These are phyloP conservation scores for Melanostigma gelatinosum DNA, from an alignment of 2,113 vertebrate species.

Conservation along the genomic window DNA sequence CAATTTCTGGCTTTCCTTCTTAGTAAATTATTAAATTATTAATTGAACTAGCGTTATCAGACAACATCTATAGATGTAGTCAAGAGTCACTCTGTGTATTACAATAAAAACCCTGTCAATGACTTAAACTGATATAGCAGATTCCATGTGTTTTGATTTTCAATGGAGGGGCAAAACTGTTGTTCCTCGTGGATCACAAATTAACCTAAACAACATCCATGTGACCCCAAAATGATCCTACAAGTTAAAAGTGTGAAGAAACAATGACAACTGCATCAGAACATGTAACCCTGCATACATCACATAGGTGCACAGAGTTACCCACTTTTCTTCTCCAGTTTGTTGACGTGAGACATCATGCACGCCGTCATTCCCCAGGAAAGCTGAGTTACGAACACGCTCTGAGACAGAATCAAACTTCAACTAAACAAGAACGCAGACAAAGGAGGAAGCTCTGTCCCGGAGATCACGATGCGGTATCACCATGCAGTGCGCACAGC, in stretches of 20 bases:
- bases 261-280: background rate
- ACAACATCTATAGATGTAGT: background rate
- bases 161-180: background rate
- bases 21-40: background rate
- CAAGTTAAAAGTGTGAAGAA: background rate
- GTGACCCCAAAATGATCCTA: constrained; percentile 1
- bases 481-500: constrained; percentile 50
- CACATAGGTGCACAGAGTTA: constrained; percentile 38
- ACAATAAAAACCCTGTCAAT: background rate
- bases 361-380: constrained; percentile 27
- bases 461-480: constrained; percentile 54
- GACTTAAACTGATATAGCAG: background rate
- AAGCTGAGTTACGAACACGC: constrained; percentile 18
- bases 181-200: background rate
- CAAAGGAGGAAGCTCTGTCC: constrained; percentile 35
- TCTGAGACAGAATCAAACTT: constrained; percentile 40
- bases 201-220: background rate
- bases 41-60: background rate
- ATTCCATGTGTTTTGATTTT: background rate
- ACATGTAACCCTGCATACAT: background rate
- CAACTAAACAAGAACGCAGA: constrained; percentile 31
- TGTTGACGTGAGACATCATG: constrained; percentile 40
- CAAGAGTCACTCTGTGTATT: background rate
- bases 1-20: background rate
- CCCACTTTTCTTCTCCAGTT: constrained; percentile 18